Evolutionary conservation across 2,888 invertebrate species (phyloP), one percentile per base, ranked within the genome.

Genomic region (Philereme transversata): DNA sequence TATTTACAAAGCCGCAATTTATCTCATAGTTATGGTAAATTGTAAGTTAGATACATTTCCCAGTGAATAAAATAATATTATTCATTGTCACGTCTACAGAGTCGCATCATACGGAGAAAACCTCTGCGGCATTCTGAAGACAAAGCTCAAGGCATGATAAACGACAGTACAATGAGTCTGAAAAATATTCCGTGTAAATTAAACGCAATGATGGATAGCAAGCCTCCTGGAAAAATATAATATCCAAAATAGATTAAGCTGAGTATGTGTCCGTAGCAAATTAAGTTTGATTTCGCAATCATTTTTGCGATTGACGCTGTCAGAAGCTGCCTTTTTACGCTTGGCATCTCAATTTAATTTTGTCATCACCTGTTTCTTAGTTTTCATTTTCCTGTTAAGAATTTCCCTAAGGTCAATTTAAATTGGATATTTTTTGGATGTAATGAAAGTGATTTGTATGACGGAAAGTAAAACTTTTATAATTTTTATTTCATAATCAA

Each of bases 121-220:
- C 45, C 33, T 43, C 51, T 48, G 4, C 73, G 79, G 77, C 74
- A 73, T 77, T 72, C 73, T 70, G 77, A 79, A 88, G 86, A 87
- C 87, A 87, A 87, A 82, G 76, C 72, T 65, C 70, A 71, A 70
- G 76, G 74, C 74, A 81, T 88, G 86, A 88, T 87, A 84, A 87
- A 88, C 82, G 86, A 84, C 79, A 74, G 72, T 60, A 74, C 74
- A 82, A 84, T 87, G 88, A 87, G 86, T 82, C 78, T 81, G 81
- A 75, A 84, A 83, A 83, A 82, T 78, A 73, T 73, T 65, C 69
- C 66, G 76, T 82, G 83, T 84, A 84, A 87, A 87, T 87, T 87
- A 70, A 70, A 68, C 58, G 62, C 68, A 70, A 78, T 86, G 86
- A 87, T 87, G 81, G 82, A 87, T 84, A 78, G 72, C 69, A 66